Evolutionary conservation across 2,113 vertebrate species (phyloP).

Genomic region (human (Homo sapiens)): GRCh38 chr16:74965501-74966000

Average conservation of each 20-base stretch:
- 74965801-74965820: constrained; percentile 99
- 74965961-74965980: not conserved
- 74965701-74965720: constrained; percentile 17
- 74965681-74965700: not conserved
- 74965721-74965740: not conserved
- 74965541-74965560: constrained; percentile 1
- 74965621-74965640: not conserved
- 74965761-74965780: constrained; percentile 93
- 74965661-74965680: not conserved
- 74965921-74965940: not conserved
- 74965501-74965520: not conserved
- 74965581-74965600: not conserved
- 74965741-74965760: not conserved
- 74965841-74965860: constrained; percentile 42
- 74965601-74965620: constrained; percentile 32
- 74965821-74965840: constrained; percentile 86
- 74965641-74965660: not conserved
- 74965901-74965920: not conserved
- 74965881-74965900: not conserved
- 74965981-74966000: not conserved
- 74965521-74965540: constrained; percentile 10
- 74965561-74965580: not conserved
- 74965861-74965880: not conserved
- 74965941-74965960: not conserved
- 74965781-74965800: constrained; percentile 94